Evolutionary conservation across 2,888 invertebrate species (phyloP).

Genomic region (Agrotis puta): DNA sequence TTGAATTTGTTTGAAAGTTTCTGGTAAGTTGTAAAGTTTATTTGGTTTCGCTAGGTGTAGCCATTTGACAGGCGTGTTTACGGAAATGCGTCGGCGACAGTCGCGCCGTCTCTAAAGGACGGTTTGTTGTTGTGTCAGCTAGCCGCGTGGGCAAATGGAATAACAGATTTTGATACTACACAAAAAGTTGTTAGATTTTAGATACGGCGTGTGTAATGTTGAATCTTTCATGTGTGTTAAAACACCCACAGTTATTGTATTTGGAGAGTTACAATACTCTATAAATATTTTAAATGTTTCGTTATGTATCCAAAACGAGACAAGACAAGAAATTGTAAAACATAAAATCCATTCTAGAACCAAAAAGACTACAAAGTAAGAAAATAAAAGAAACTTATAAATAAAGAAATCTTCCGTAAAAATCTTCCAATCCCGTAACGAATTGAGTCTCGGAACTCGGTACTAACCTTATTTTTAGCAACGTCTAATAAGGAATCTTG

Average conservation of each 20-base stretch:
- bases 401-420: not conserved
- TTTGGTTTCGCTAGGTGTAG: conserved; percentile 72
- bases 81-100: conserved; percentile 84
- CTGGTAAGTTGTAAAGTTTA: conserved; percentile 61
- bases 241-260: conserved; percentile 41
- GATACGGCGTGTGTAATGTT: conserved; percentile 38
- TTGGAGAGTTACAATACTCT: conserved; percentile 9
- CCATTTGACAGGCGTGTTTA: conserved; percentile 77
- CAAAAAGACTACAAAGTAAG: not conserved
- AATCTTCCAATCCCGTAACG: not conserved
- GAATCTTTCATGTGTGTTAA: conserved; percentile 43
- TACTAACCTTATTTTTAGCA: too few species aligned
- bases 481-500: conserved; percentile 14
- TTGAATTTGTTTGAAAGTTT: conserved; percentile 26
- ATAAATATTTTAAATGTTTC: conserved; percentile 3
- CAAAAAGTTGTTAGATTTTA: conserved; percentile 58
- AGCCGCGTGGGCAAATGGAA: conserved; percentile 86
- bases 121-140: conserved; percentile 79
- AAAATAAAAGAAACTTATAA: not conserved
- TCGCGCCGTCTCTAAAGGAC: conserved; percentile 75
- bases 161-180: conserved; percentile 72
- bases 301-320: not conserved
- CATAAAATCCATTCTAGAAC: not conserved
- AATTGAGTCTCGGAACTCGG: not conserved
- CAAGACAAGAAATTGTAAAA: not conserved